phyloP scores from a whole-genome alignment of 30 jellyfish, hydroid and myxozoan species.

The Chrysaora quinquecirrha region DNA sequence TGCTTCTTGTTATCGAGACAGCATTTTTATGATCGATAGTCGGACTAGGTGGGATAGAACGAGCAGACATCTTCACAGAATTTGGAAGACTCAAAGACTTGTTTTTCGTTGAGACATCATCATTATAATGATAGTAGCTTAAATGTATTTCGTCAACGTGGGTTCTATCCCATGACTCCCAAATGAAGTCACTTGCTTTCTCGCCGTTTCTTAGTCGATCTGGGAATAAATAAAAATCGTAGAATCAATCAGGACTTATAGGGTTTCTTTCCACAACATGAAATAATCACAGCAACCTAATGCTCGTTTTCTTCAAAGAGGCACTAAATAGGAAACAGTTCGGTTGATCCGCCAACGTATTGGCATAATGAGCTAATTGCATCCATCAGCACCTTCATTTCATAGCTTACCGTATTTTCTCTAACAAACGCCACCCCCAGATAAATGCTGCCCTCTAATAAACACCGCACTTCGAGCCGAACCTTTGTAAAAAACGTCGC shows the following conservation, averaged over 20 bases:
- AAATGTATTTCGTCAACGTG: neutral
- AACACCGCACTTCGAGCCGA: too few relatives aligned
- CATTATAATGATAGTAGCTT: slow-evolving; percentile 17
- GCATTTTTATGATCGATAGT: slow-evolving; percentile 28
- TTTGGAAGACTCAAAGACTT: slow-evolving; percentile 56
- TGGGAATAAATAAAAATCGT: slow-evolving; percentile 3
- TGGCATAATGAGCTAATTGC: neutral
- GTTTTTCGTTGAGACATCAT: neutral
- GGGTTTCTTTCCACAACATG: neutral
- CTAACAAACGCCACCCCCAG: too few relatives aligned
- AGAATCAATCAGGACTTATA: neutral
- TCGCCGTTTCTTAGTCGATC: slow-evolving; percentile 84
- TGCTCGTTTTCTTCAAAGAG: neutral
- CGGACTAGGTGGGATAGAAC: slow-evolving; percentile 95
- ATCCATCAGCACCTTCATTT: too few relatives aligned
- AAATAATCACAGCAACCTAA: neutral
- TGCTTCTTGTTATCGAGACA: slow-evolving; percentile 78
- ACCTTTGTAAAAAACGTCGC: too few relatives aligned
- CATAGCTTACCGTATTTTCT: too few relatives aligned
- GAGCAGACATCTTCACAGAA: slow-evolving; percentile 31
- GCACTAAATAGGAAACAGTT: too few relatives aligned
- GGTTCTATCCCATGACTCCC: slow-evolving; percentile 83
- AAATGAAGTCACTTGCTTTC: slow-evolving; percentile 73
- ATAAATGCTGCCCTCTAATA: too few relatives aligned
- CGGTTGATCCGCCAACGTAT: too few relatives aligned